Base-by-base conservation (phyloP, 2,113 vertebrate genomes). In the Empidonax traillii region DNA sequence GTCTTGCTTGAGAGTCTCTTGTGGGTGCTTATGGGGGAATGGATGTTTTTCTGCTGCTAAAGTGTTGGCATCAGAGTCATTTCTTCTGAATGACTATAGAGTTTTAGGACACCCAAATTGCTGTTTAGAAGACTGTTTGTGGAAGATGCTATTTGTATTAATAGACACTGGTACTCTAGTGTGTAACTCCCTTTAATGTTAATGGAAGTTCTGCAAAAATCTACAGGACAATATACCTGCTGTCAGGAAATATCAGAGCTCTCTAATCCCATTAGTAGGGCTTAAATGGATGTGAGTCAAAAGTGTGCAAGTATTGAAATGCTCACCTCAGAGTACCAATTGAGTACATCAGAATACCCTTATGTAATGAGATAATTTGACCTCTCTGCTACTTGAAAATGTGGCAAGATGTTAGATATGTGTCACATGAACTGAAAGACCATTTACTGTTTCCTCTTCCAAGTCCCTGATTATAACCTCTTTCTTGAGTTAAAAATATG, bases 121-220 rank as follows among this genome's bases (percentile, higher is more conserved):
- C 81, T 85, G 61, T 91, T 96, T 83, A 94, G 89, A 87, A 93
- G 56, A 85, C 65, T 67, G 67, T 89, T 80, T 96, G 66, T 83
- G 33, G 82, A 93, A 89, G 83, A 61, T 4, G 10, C 46, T 95
- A 47, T 87, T 94, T 0, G 0, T 95, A 92, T 90, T 89, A 83
- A 94, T 75, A 94, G 67, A 75, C 79, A 79, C 68, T 43, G 82
- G 8, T 73, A 68, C 68, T 90, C 94, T 66, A 51, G 46, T 88
- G 43, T 80, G 27, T 92, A 90, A 74, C 72, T 93, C 37, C 49
- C 33, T 82, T 93, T 95, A 89, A 95, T 73, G 51, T 27, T 90
- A 95, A 93, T 81, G 52, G 46, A 68, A 85, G 27, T 82, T 91
- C 80, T 89, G 31, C 52, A 78, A 39, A 88, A 76, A 81, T 86